These are phyloP conservation scores for Burhinus oedicnemus DNA, from an alignment of 2,113 vertebrate species.

Conservation along the genomic window DNA sequence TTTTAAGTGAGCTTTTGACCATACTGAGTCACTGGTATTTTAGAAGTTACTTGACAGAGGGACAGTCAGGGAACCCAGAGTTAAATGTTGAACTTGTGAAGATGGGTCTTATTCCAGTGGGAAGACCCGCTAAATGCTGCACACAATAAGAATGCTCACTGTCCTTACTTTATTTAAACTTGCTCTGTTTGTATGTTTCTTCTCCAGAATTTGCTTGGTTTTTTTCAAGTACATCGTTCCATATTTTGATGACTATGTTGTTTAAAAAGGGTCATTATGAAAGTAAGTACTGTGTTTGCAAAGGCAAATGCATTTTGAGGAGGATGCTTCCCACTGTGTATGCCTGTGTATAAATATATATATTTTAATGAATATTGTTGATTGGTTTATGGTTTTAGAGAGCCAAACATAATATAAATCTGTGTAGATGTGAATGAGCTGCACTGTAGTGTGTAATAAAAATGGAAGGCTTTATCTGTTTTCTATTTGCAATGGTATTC, in stretches of 20 bases:
- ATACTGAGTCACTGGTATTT: background rate
- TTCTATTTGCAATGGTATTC: background rate
- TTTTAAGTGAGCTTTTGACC: background rate
- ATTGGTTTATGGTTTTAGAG: background rate
- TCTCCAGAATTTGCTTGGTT: slow-evolving; percentile 81
- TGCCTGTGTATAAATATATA: background rate
- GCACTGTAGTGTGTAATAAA: background rate
- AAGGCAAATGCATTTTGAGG: background rate
- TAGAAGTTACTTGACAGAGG: background rate
- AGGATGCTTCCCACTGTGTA: background rate
- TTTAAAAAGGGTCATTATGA: slow-evolving; percentile 84
- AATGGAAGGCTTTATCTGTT: background rate
- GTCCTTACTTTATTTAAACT: background rate
- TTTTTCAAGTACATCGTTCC: slow-evolving; percentile 88
- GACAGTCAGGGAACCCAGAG: background rate
- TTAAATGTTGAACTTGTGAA: background rate
- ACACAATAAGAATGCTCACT: background rate
- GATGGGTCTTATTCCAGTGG: background rate
- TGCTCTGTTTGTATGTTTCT: background rate
- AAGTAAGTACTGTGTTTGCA: slow-evolving; percentile 71
- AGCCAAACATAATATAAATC: background rate
- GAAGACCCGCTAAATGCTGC: background rate
- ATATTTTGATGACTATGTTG: slow-evolving; percentile 86
- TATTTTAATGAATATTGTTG: too few species aligned
- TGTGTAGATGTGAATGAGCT: background rate